Percentiles rank a stretch among this genome's conserved stretches.
These are phyloP conservation scores for Mastigias papua DNA, from an alignment of 30 jellyfish, hydroid and myxozoan genomes.

Conservation along the genomic window DNA sequence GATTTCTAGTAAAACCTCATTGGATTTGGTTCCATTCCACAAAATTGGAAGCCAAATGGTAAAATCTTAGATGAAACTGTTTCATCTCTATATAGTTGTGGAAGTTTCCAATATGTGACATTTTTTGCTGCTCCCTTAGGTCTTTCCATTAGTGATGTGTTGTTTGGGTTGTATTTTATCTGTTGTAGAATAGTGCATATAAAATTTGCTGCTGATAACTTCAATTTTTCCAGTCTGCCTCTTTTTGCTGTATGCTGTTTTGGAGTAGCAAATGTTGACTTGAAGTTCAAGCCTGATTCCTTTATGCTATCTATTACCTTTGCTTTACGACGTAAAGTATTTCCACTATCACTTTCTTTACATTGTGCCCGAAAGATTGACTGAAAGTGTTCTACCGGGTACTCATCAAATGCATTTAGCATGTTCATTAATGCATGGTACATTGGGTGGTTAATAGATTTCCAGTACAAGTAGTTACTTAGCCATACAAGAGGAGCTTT, in stretches of 20 bases:
- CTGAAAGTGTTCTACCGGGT: conserved; percentile 20
- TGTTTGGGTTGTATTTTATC: background rate
- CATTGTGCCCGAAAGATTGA: conserved; percentile 1
- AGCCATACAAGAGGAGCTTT: conserved; percentile 37
- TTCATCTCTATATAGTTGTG: conserved; percentile 21
- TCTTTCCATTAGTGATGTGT: background rate
- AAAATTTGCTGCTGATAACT: background rate
- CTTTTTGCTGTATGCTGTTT: background rate
- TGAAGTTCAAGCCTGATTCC: background rate
- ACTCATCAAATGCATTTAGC: conserved; percentile 31
- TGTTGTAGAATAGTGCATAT: background rate
- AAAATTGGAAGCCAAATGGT: conserved; percentile 11
- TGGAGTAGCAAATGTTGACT: conserved; percentile 5
- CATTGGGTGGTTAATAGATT: conserved; percentile 2
- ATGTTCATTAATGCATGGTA: background rate
- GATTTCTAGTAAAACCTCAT: too few relatives aligned
- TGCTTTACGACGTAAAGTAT: conserved; percentile 2
- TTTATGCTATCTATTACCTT: conserved; percentile 7
- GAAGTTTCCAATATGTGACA: conserved; percentile 32
- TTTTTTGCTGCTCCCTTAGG: conserved; percentile 1
- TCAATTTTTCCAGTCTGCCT: background rate
- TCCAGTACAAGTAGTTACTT: too few relatives aligned
- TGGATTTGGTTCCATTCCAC: conserved; percentile 14
- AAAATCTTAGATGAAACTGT: conserved; percentile 9
- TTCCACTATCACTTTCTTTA: background rate